Evolutionary conservation across 2,113 vertebrate species (phyloP), one percentile per base, ranked within the genome.

Genomic region (Regulus satrapa): DNA sequence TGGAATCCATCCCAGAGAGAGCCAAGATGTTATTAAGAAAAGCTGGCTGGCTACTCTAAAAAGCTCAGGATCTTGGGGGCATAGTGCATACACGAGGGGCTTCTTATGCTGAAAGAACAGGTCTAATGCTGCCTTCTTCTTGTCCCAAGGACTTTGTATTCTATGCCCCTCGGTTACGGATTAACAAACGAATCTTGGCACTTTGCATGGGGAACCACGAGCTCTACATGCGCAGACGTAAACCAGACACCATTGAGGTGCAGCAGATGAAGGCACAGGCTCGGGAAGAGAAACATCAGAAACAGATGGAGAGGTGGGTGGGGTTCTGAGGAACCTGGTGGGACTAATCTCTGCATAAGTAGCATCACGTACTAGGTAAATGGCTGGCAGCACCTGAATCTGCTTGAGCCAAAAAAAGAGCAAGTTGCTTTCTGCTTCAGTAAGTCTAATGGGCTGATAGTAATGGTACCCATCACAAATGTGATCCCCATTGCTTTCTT

Each of bases 251-350:
- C 92, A 99, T 99, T 5, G 99, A 99, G 92, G 99, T 99, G 81
- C 99, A 99, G 96, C 99, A 99, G 98, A 99, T 99, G 99, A 99
- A 99, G 97, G 99, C 99, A 56, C 99, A 99, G 94, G 99, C 99
- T 56, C 98, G 99, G 49, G 99, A 99, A 87, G 99, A 99, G 96
- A 99, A 99, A 94, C 99, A 99, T 56, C 99, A 99, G 97, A 99
- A 99, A 91, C 99, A 99, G 96, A 99, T 99, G 98, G 99, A 99
- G 93, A 98, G 99, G 99, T 99, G 87, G 26, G 97, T 64, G 49
- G 71, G 25, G 23, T 41, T 92, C 41, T 72, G 49, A 79, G 25
- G 72, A 45, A 31, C 38, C 51, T 54, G 48, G 10, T 62, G 72
- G 52, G 72, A 23, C 19, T 2, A 7, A 14, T 68, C 12, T 8